Conservation (phyloP, 2,797 vertebrate species). For the Trematomus bernacchii region DNA sequence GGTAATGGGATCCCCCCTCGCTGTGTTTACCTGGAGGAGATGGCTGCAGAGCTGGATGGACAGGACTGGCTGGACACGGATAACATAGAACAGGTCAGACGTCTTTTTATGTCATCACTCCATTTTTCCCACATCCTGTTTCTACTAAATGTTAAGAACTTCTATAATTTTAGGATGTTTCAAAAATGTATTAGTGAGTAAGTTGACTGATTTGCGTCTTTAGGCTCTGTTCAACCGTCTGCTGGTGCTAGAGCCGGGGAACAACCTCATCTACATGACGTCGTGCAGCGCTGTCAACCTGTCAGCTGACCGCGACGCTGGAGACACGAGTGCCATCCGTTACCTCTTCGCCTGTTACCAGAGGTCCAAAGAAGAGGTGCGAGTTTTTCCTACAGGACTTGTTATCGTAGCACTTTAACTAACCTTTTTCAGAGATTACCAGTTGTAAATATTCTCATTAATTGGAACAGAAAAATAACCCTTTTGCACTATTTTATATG, state of each 20-base stretch:
- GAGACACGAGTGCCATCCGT: conserved; percentile 91
- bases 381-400: neutral
- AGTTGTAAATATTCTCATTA: conserved; percentile 13
- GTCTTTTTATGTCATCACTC: conserved; percentile 13
- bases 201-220: conserved; percentile 17
- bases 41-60: conserved; percentile 94
- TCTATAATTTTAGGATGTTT: neutral
- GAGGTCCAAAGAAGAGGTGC: conserved; percentile 95
- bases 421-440: neutral
- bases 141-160: neutral
- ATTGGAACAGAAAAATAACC: conserved; percentile 20
- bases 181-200: neutral
- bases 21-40: conserved; percentile 96
- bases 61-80: conserved; percentile 99
- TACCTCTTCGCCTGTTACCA: conserved; percentile 96
- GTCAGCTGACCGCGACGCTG: conserved; percentile 95
- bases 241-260: conserved; percentile 93
- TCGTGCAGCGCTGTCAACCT: conserved; percentile 89
- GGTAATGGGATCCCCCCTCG: conserved; percentile 96
- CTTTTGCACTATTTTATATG: too few relatives aligned
- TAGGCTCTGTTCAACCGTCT: conserved; percentile 95
- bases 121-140: conserved; percentile 9
- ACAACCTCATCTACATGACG: conserved; percentile 96
- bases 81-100: conserved; percentile 94
- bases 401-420: neutral